phyloP scores from a whole-genome alignment of 2,888 invertebrate species.

The Anarsia innoxiella region DNA sequence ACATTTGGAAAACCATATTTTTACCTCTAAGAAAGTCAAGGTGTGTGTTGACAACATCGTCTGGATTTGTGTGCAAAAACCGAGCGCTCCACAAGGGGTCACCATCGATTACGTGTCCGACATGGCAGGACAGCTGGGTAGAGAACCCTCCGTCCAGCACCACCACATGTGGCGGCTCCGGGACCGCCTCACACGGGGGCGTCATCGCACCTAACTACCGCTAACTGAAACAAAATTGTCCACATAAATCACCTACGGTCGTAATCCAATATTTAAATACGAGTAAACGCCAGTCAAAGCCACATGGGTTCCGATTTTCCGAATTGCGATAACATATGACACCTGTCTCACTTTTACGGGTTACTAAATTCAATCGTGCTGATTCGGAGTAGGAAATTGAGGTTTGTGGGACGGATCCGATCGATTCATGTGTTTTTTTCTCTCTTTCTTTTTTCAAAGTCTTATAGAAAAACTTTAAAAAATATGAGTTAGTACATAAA shows the following conservation, averaged over 20 bases:
- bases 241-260: constrained; percentile 2
- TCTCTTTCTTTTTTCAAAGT: too few relatives aligned
- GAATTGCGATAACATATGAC: constrained; percentile 1
- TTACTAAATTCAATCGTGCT: constrained; percentile 6
- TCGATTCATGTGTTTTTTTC: too few relatives aligned
- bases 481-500: too few relatives aligned
- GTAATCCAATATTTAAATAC: constrained; percentile 9
- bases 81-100: constrained; percentile 94
- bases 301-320: constrained; percentile 1
- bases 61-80: constrained; percentile 85
- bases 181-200: constrained; percentile 41
- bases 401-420: constrained; percentile 2
- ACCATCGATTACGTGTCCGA: constrained; percentile 84
- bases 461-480: too few relatives aligned
- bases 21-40: constrained; percentile 86
- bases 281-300: constrained; percentile 6
- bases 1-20: too few relatives aligned
- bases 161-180: constrained; percentile 56
- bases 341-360: constrained; percentile 10
- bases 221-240: constrained; percentile 18
- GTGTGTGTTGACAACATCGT: constrained; percentile 87
- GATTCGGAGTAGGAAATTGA: constrained; percentile 6
- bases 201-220: constrained; percentile 34
- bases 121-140: constrained; percentile 85
- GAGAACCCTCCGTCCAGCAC: constrained; percentile 86